These are phyloP conservation scores for Porites cylindrica DNA, from an alignment of 92 coral and sea anemone species.

Conservation along the genomic window DNA sequence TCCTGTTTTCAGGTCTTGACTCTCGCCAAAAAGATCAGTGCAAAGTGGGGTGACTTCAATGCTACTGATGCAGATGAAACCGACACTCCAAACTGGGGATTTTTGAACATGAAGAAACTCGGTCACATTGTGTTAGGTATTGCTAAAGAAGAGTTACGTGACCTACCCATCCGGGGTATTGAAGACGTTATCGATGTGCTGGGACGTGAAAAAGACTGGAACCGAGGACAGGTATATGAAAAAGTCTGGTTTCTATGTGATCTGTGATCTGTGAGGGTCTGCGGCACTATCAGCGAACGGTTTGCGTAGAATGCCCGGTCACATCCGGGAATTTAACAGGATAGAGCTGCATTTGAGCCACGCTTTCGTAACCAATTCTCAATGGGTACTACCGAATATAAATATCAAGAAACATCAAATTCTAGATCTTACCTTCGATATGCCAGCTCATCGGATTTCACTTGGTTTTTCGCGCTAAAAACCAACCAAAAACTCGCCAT, in stretches of 20 bases:
- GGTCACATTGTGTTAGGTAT: constrained; percentile 93
- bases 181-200: constrained; percentile 92
- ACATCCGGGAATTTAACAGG: too few relatives aligned
- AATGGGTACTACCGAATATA: background rate
- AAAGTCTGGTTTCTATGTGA: background rate
- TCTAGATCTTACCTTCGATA: too few relatives aligned
- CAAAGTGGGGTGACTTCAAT: constrained; percentile 90
- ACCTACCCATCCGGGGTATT: constrained; percentile 94
- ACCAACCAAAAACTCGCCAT: too few relatives aligned
- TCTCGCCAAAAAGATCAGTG: constrained; percentile 80
- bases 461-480: too few relatives aligned
- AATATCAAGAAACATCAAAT: too few relatives aligned
- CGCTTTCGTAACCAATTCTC: background rate
- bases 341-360: too few relatives aligned
- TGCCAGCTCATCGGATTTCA: too few relatives aligned
- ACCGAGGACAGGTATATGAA: constrained; percentile 89
- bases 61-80: constrained; percentile 80
- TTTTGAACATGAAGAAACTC: constrained; percentile 80
- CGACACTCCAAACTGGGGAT: constrained; percentile 95
- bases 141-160: constrained; percentile 92
- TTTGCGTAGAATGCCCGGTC: too few relatives aligned
- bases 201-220: constrained; percentile 93
- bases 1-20: constrained; percentile 62
- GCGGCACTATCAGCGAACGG: too few relatives aligned
- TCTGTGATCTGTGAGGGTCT: too few relatives aligned